These are phyloP conservation scores for Dryadula phaetusa DNA, from an alignment of 2,888 invertebrate genomes.

Conservation along the genomic window DNA sequence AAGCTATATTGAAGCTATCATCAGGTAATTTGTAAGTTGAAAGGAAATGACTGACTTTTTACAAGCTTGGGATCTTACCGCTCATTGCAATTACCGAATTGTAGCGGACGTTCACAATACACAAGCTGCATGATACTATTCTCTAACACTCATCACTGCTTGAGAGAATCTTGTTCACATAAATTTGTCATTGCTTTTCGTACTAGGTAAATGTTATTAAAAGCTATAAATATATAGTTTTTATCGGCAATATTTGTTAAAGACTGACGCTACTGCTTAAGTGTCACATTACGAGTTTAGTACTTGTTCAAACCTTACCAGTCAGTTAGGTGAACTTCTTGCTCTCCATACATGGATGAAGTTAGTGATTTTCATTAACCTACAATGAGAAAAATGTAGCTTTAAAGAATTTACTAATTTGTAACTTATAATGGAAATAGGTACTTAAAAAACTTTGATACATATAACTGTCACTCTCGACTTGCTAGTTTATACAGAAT, in stretches of 20 bases:
- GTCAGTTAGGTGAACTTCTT: constrained; percentile 68
- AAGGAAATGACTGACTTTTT: too few relatives aligned
- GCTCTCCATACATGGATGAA: constrained; percentile 59
- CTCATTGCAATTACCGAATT: too few relatives aligned
- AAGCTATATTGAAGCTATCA: too few relatives aligned
- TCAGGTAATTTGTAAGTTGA: too few relatives aligned
- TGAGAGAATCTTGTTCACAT: too few relatives aligned
- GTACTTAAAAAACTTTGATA: not conserved
- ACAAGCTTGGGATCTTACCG: too few relatives aligned
- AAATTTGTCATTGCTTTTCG: too few relatives aligned
- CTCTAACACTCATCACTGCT: too few relatives aligned
- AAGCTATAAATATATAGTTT: not conserved
- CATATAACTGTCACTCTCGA: not conserved
- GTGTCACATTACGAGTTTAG: constrained; percentile 40
- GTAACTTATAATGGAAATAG: constrained; percentile 3
- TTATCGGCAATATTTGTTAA: not conserved
- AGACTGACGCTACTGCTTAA: not conserved
- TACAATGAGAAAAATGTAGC: constrained; percentile 75
- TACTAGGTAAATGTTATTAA: not conserved
- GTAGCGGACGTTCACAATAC: too few relatives aligned
- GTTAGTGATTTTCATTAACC: constrained; percentile 76
- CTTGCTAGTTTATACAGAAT: not conserved
- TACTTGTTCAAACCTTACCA: constrained; percentile 55
- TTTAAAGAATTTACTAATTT: constrained; percentile 34
- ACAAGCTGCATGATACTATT: too few relatives aligned